phyloP scores from a whole-genome alignment of 53 echinoderm and acorn worm genomes.

The Temnopleurus reevesii region DNA sequence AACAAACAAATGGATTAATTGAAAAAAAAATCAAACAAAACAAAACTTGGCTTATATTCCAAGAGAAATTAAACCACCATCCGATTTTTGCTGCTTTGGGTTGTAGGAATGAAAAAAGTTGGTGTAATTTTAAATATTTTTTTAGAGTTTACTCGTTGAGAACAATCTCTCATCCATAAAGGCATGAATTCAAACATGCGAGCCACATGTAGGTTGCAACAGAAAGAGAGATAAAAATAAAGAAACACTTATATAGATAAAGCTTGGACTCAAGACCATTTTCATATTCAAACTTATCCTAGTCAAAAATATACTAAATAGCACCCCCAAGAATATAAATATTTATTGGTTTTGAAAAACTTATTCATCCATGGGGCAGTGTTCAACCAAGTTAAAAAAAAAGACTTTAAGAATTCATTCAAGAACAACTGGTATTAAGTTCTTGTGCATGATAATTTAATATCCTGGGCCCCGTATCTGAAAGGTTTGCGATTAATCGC shows the following conservation, averaged over 20 bases:
- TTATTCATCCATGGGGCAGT: no score
- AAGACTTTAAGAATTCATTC: no score
- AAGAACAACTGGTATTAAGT: no score
- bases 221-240: background rate
- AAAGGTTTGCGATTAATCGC: no score
- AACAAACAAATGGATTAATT: background rate
- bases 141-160: background rate
- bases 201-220: background rate
- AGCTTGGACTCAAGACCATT: background rate
- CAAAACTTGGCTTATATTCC: background rate
- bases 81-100: background rate
- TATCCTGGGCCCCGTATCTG: no score
- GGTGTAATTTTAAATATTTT: background rate
- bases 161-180: constrained; percentile 20
- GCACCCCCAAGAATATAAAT: no score
- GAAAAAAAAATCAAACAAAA: constrained; percentile 3
- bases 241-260: background rate
- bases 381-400: no score
- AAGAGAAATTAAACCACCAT: constrained; percentile 25
- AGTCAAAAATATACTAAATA: no score
- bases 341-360: no score
- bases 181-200: background rate
- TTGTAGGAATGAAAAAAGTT: background rate
- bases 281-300: no score
- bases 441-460: no score